Evolutionary conservation across 2,797 vertebrate genomes (phyloP), one percentile per base, ranked within the genome.

Genomic region (Sebastes iracundus): DNA sequence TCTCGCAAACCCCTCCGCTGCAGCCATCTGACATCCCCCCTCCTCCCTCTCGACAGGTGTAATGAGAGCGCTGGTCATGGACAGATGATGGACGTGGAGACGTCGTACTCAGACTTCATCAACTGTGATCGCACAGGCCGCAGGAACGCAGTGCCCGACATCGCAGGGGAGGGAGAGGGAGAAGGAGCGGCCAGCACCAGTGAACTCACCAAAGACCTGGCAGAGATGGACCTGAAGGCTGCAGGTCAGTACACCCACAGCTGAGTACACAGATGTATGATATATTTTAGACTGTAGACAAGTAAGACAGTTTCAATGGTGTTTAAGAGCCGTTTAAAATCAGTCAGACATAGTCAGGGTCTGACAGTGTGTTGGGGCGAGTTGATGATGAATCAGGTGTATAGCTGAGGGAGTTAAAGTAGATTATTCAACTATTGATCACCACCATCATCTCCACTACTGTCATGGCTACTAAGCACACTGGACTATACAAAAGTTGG

Each of bases 51-150:
- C 62, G 0, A 0, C 94, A 97, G 97, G 82, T 88, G 95, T 96
- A 93, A 95, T 94, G 92, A 63, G 65, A 93, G 88, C 84, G 87
- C 96, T 94, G 87, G 98, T 97, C 97, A 96, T 91, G 95, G 93
- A 92, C 95, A 97, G 96, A 92, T 97, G 96, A 99, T 99, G 98
- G 98, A 99, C 92, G 97, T 98, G 86, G 98, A 98, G 96, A 95
- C 97, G 94, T 97, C 97, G 28, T 99, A 99, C 94, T 97, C 96
- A 0, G 98, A 99, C 90, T 99, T 99, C 84, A 99, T 99, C 91
- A 96, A 96, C 95, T 99, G 97, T 32, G 98, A 98, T 92, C 96
- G 98, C 77, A 97, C 97, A 0, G 98, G 99, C 80, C 97, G 99
- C 84, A 97, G 99, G 95, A 99, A 99, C 65, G 99, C 99, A 0